Base-by-base conservation (phyloP, 2,888 invertebrate species). In the Pharmacophagus antenor region DNA sequence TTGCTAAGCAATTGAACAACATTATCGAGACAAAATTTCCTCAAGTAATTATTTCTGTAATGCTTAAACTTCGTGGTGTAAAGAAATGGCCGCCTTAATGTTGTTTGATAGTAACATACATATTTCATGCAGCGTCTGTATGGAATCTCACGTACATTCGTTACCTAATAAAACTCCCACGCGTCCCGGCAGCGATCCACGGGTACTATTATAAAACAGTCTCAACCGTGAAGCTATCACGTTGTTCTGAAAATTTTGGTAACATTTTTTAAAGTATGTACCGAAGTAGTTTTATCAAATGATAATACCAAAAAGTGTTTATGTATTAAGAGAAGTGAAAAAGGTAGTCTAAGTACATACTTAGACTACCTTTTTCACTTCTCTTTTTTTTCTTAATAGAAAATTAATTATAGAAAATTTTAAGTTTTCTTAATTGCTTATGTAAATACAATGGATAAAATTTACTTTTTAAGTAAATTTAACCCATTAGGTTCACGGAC, bases 61-160 rank as follows among this genome's bases (percentile, higher is more conserved):
- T 37, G n/a, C n/a, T 37, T n/a, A 15, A 37, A 37, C 1, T 37
- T 37, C 1, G 37, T 37, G 37, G 22, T 20, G 7, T 48, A 18
- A 22, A 49, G 49, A 49, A 49, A 42, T 49, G 49, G 23, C 25
- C 41, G 12, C 50, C 50, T 27, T 57, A 57, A 57, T 57, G 56
- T 50, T 41, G 44, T 44, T 25, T 50, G 25, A 50, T 50, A 57
- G 42, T 23, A 27, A 27, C 49, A 42, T 57, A 25, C 56, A 57
- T 57, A 57, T 57, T 57, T 57, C 56, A 57, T 50, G 56, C 22
- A 31, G 18, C 22, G 47, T 37, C 56, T 48, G 22, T 56, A 22
- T 15, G 41, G 48, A 25, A 2, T 2, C 44, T 5, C 44, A 41
- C 23, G 42, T 49, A 56, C 42, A 57, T 44, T 57, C 50, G 56